Evolutionary conservation across 2,113 vertebrate genomes (phyloP).

Genomic region (Salvelinus namaycush): DNA sequence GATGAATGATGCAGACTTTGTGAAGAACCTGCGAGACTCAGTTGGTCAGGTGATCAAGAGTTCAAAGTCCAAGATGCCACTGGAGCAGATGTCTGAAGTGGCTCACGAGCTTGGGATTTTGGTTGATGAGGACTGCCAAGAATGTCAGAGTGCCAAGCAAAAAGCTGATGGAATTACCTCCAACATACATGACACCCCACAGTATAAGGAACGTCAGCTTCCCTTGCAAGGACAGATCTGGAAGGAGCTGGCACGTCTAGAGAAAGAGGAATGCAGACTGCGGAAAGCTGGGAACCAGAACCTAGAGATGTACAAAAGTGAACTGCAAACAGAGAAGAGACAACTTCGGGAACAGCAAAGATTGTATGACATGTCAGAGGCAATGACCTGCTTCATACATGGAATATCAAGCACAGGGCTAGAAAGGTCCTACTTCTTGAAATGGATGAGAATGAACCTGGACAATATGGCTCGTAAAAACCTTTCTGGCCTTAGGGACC

Average conservation of each 20-base stretch:
- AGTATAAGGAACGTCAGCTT: slow-evolving; percentile 61
- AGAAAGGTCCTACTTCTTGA: slow-evolving; percentile 63
- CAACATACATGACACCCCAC: slow-evolving; percentile 34
- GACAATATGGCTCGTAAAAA: slow-evolving; percentile 49
- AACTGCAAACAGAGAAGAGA: slow-evolving; percentile 36
- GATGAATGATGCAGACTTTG: slow-evolving; percentile 60
- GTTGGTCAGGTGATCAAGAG: slow-evolving; percentile 35
- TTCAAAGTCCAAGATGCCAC: neutral
- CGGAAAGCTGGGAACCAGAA: slow-evolving; percentile 38
- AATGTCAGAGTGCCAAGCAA: slow-evolving; percentile 50
- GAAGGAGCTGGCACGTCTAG: slow-evolving; percentile 52
- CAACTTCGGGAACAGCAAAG: slow-evolving; percentile 45
- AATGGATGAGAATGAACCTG: slow-evolving; percentile 68
- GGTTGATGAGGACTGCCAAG: slow-evolving; percentile 59
- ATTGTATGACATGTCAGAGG: slow-evolving; percentile 29
- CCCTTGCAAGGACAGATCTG: slow-evolving; percentile 58
- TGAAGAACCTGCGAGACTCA: slow-evolving; percentile 19
- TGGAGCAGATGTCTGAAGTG: slow-evolving; percentile 46
- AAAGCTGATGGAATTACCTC: slow-evolving; percentile 50
- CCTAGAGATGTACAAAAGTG: slow-evolving; percentile 53
- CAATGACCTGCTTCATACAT: slow-evolving; percentile 54
- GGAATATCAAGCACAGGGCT: slow-evolving; percentile 43
- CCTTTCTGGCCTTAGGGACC: slow-evolving; percentile 37
- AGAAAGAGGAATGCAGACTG: slow-evolving; percentile 46
- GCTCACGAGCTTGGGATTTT: slow-evolving; percentile 52